Conservation (phyloP, 2,797 vertebrate species). For the Toxotes lorentzi region DNA sequence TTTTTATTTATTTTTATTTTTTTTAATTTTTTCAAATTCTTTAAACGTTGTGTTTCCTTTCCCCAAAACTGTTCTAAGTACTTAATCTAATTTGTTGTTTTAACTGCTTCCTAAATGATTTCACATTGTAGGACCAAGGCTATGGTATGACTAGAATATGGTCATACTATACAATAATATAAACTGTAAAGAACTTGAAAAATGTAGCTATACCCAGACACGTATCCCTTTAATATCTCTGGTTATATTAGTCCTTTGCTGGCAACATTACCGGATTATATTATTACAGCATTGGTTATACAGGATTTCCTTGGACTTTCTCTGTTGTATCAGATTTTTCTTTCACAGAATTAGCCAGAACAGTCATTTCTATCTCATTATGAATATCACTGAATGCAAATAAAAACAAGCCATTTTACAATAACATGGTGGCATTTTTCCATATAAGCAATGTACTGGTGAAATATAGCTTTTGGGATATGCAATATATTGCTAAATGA, state of each 20-base stretch:
- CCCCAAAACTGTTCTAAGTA: conserved; percentile 43
- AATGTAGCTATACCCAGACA: not conserved
- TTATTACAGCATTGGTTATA: not conserved
- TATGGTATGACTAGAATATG: not conserved
- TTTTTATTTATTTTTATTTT: not conserved
- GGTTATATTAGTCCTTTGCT: not conserved
- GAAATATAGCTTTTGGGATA: not conserved
- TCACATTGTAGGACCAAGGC: conserved; percentile 18
- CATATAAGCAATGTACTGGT: not conserved
- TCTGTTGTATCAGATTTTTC: not conserved
- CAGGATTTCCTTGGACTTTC: not conserved
- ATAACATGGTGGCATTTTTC: not conserved
- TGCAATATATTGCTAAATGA: not conserved
- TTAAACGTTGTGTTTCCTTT: conserved; percentile 31
- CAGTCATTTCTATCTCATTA: not conserved
- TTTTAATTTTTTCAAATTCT: not conserved
- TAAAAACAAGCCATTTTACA: not conserved
- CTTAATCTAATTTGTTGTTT: conserved; percentile 37
- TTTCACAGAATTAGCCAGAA: not conserved
- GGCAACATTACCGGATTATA: not conserved
- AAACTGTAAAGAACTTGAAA: not conserved
- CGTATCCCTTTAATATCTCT: not conserved
- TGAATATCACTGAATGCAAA: not conserved
- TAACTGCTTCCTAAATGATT: conserved; percentile 46
- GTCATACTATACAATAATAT: not conserved